Evolutionary conservation across 2,888 invertebrate genomes (phyloP).

Genomic region (Anodontia alba): DNA sequence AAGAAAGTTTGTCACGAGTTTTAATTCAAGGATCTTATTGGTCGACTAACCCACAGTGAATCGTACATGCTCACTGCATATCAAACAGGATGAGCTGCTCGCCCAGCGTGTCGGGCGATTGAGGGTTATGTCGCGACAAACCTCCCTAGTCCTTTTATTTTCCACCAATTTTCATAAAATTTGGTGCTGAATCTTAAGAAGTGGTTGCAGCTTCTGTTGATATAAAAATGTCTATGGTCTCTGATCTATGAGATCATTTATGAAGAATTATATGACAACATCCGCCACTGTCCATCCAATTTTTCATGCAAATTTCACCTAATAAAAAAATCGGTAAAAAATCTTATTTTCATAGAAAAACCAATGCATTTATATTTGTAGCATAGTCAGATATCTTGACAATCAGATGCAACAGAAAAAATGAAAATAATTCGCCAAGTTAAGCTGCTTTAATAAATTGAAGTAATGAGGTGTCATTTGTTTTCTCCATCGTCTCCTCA

Average conservation of each 20-base stretch:
- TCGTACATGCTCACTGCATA: constrained; percentile 7
- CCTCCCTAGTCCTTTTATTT: neutral
- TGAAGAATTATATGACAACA: neutral
- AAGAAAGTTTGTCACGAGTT: constrained; percentile 12
- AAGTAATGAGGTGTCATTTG: neutral
- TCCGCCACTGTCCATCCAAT: neutral
- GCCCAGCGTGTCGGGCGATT: constrained; percentile 8
- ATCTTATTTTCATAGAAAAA: neutral
- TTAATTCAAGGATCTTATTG: constrained; percentile 3
- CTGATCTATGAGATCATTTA: too few species aligned
- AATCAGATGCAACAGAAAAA: too few species aligned
- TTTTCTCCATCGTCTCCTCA: neutral
- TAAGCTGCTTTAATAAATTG: too few species aligned
- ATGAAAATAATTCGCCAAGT: too few species aligned
- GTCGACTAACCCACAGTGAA: neutral
- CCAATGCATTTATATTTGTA: too few species aligned
- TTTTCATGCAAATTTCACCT: neutral
- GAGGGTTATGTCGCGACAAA: neutral
- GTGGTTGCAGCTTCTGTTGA: neutral
- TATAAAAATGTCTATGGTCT: neutral
- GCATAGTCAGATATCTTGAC: too few species aligned
- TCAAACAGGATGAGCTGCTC: constrained; percentile 9
- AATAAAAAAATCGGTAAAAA: neutral
- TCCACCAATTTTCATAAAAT: neutral
- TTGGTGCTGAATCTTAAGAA: neutral